phyloP scores from a whole-genome alignment of 2,113 vertebrate genomes.

The Zosterops hypoxanthus region DNA sequence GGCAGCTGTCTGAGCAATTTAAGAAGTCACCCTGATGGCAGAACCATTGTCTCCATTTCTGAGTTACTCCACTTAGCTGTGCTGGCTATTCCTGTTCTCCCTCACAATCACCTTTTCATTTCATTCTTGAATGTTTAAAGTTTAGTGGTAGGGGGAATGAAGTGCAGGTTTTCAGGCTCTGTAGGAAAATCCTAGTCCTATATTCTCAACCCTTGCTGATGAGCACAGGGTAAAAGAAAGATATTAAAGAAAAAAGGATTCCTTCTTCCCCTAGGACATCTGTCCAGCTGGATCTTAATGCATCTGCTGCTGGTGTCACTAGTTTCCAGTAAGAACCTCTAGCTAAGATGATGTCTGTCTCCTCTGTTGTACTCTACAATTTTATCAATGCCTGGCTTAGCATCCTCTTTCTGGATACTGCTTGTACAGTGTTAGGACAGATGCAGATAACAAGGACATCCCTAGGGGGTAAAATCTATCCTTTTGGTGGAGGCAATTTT shows the following conservation, averaged over 20 bases:
- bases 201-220: background rate
- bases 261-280: background rate
- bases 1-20: background rate
- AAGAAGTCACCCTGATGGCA: slow-evolving; percentile 5
- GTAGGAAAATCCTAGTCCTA: background rate
- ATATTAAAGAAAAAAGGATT: background rate
- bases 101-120: background rate
- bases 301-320: background rate
- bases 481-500: background rate
- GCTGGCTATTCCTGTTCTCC: background rate
- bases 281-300: background rate
- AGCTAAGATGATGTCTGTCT: background rate
- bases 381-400: background rate
- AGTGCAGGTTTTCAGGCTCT: background rate
- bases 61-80: background rate
- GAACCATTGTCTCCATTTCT: background rate
- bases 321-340: background rate
- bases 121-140: background rate
- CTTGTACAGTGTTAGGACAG: background rate
- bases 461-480: background rate
- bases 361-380: background rate
- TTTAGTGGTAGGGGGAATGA: background rate
- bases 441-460: background rate
- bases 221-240: background rate
- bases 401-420: background rate